Percentiles rank a stretch among this genome's conserved stretches.
Evolutionary conservation across 2,797 vertebrate species (phyloP).

Genomic region (Acipenser transmontanus): DNA sequence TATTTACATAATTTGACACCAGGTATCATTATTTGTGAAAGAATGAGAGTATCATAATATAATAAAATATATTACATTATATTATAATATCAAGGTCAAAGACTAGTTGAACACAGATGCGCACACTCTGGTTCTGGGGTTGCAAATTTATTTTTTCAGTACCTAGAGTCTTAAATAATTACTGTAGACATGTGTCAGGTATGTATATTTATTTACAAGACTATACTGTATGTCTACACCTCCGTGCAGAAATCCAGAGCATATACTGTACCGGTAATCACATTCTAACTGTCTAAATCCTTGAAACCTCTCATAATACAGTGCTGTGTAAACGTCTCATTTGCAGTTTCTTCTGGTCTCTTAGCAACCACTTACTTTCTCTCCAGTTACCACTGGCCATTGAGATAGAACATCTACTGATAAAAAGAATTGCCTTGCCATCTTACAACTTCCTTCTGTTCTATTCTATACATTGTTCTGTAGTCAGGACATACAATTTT

Average conservation of each 20-base stretch:
- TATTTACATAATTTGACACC: too few relatives aligned
- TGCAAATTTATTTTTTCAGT: background rate
- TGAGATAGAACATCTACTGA: background rate
- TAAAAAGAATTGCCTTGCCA: background rate
- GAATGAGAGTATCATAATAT: too few relatives aligned
- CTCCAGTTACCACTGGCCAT: background rate
- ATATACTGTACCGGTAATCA: background rate
- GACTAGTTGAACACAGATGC: too few relatives aligned
- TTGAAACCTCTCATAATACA: background rate
- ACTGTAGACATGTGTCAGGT: background rate
- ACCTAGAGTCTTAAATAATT: background rate
- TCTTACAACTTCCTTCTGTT: background rate
- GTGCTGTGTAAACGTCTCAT: background rate
- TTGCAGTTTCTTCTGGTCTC: background rate
- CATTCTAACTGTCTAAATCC: background rate
- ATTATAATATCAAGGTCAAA: too few relatives aligned
- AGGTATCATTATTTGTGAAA: too few relatives aligned
- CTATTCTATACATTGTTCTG: too few relatives aligned
- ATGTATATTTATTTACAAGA: too few relatives aligned
- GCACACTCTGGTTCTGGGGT: too few relatives aligned
- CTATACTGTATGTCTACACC: too few relatives aligned
- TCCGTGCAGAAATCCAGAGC: background rate
- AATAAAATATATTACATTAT: too few relatives aligned
- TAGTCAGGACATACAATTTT: background rate
- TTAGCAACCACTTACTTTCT: slow-evolving; percentile 13